Evolutionary conservation across 2,888 invertebrate genomes (phyloP), one percentile per base, ranked within the genome.

Genomic region (Mythimna vitellina): DNA sequence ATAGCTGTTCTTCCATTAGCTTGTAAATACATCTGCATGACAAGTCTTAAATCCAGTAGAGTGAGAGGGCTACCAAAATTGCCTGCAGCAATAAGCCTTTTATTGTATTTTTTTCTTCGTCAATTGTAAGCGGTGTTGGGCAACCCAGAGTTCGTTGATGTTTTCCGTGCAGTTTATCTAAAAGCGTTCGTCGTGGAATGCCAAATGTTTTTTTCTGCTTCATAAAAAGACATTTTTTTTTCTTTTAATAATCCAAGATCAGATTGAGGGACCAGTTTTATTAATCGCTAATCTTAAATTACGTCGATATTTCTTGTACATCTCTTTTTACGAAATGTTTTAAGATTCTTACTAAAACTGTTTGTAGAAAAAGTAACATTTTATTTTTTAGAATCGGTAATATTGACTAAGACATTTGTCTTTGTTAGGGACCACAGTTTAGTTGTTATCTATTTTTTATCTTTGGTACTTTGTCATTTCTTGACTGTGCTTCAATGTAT

Each of bases 171-270:
- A 78, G 38, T 65, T 80, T 81, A 49, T 82, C 77, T 53, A 81
- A 76, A 61, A 83, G 62, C 12, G 83, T 83, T 68, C 81, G 65
- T 42, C 83, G 80, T 42, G 83, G 81, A 56, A 83, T 82, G 32
- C 75, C 80, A 70, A 78, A 81, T 22, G 53, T 65, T 78, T 80
- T 83, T 83, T 70, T 80, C 80, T 32, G 81, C 83, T 60, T 80
- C 74, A 35, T 80, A 79, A 35, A 78, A 80, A 46, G 81, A 74
- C 60, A 72, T 63, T 65, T n/a, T 54, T 54, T 54, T 80, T 2
- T 75, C 51, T 73, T 46, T 38, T 65, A 80, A 72, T 54, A 61
- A 57, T 14, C 65, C 75, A 29, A 78, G 32, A 22, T 74, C 71
- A 49, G n/a, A n/a, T n/a, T n/a, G n/a, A n/a, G n/a, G n/a, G n/a